These are phyloP conservation scores for Propithecus coquereli DNA, from an alignment of 2,113 vertebrate species.

Conservation along the genomic window DNA sequence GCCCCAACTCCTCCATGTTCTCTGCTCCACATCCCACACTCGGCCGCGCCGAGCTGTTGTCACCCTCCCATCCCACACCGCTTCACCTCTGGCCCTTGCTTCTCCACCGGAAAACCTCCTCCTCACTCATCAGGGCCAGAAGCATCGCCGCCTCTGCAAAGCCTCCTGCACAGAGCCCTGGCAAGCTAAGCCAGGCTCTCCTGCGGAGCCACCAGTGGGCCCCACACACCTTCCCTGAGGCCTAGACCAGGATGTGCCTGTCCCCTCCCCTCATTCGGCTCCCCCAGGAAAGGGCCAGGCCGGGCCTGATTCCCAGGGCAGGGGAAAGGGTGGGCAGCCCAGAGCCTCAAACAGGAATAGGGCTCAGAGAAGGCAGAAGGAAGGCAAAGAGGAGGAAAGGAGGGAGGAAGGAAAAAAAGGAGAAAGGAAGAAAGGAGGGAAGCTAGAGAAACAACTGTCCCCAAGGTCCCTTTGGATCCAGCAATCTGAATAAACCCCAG, in stretches of 20 bases:
- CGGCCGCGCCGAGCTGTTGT: background rate
- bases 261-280: background rate
- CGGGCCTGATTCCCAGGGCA: background rate
- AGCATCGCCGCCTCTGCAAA: background rate
- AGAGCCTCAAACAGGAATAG: background rate
- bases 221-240: background rate
- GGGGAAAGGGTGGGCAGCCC: background rate
- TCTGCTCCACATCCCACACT: background rate
- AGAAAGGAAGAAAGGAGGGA: background rate
- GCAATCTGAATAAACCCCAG: background rate
- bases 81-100: background rate
- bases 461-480: background rate
- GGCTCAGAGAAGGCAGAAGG: background rate
- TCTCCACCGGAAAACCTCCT: background rate
- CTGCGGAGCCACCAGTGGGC: background rate
- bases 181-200: background rate
- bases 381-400: background rate
- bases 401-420: background rate
- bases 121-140: background rate
- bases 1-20: background rate
- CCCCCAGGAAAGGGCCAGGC: background rate
- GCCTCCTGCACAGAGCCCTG: background rate
- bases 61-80: background rate
- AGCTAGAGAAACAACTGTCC: background rate
- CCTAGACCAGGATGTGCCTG: background rate